Conservation (phyloP, 2,113 vertebrate species). For the Pollimyrus isidori region DNA sequence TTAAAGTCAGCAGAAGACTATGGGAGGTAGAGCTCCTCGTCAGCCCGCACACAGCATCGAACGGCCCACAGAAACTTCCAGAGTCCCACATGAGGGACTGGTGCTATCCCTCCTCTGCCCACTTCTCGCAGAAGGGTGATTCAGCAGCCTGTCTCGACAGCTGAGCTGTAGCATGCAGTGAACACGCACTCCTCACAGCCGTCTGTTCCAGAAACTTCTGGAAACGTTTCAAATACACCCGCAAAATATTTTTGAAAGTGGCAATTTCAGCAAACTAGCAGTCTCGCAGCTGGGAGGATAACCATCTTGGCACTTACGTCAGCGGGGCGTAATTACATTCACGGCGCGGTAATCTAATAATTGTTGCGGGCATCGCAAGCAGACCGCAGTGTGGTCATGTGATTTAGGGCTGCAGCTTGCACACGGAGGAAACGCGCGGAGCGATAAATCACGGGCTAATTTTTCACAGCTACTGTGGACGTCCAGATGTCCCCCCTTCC, state of each 20-base stretch:
- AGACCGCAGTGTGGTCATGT: background rate
- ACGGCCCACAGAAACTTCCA: background rate
- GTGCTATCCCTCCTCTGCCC: background rate
- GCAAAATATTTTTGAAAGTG: background rate
- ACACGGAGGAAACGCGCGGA: background rate
- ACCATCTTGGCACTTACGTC: background rate
- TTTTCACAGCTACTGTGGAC: background rate
- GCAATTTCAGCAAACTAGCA: background rate
- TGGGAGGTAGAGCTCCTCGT: too few species aligned
- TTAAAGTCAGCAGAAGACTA: background rate
- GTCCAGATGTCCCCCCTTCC: constrained; percentile 14
- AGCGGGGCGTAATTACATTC: background rate
- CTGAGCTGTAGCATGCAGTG: background rate
- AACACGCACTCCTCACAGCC: background rate
- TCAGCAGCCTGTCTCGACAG: background rate
- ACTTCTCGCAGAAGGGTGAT: background rate
- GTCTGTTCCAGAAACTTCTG: background rate
- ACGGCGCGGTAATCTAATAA: background rate
- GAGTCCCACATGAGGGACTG: background rate
- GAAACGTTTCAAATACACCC: background rate
- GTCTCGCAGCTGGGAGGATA: background rate
- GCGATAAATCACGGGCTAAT: constrained; percentile 4
- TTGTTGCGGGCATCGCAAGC: background rate
- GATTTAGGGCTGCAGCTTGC: background rate
- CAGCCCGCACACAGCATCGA: background rate